phyloP scores from a whole-genome alignment of 2,888 invertebrate genomes.

The Gastracanthus pulcherrimus region DNA sequence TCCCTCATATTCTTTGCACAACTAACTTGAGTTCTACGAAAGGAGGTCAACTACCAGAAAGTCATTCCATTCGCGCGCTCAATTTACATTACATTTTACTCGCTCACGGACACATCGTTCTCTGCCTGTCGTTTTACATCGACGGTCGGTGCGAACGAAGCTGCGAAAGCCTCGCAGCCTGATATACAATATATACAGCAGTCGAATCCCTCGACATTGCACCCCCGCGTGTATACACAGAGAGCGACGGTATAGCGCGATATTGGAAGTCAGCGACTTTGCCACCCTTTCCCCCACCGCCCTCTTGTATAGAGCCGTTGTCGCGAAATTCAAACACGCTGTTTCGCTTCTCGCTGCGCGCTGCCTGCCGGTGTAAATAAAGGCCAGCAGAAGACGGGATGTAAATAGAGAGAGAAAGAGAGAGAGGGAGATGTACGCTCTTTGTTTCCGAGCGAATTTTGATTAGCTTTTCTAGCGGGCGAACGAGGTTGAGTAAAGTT shows the following conservation, averaged over 20 bases:
- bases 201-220: constrained; percentile 12
- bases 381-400: not conserved
- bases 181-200: not conserved
- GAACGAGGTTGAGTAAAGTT: not conserved
- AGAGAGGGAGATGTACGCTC: not conserved
- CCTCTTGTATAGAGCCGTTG: constrained; percentile 4
- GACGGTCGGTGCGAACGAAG: not conserved
- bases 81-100: too few species aligned
- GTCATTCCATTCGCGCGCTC: too few species aligned
- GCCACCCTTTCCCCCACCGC: too few species aligned
- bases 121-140: not conserved
- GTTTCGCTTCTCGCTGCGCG: not conserved
- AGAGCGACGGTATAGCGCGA: not conserved
- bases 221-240: not conserved
- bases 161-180: not conserved
- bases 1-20: too few species aligned
- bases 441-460: constrained; percentile 3
- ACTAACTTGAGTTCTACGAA: too few species aligned
- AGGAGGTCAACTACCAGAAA: too few species aligned
- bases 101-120: too few species aligned
- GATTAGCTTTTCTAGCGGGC: constrained; percentile 2
- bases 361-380: not conserved
- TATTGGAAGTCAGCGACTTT: constrained; percentile 45
- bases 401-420: not conserved
- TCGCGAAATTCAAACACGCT: constrained; percentile 31